Base-by-base conservation (phyloP, 1,140 invertebrate genomes). In the Idris sp. region DNA sequence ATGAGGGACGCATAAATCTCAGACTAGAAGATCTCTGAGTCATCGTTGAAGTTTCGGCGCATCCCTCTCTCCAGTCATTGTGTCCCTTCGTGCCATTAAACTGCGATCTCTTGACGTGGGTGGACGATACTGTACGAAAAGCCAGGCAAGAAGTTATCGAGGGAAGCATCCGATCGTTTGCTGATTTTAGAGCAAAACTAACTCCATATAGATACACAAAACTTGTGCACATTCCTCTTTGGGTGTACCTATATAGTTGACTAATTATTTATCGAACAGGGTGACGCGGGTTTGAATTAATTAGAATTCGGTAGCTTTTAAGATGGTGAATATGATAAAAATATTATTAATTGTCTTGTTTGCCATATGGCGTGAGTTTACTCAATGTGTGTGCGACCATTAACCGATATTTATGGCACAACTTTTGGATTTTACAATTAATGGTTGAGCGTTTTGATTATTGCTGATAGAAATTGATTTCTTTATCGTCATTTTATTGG, bases 1-100 rank as follows among this genome's bases (percentile, higher is more conserved):
- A 33, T 72, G 67, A 76, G 74, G 68, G 62, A 71, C 54, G 65
- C 67, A 72, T 76, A 76, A 72, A 76, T 76, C 74, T 67, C 61
- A 44, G 11, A 30, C 35, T 40, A 31, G 13, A 43, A 48, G 69
- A 65, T n/a, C n/a, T n/a, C 74, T 76, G 74, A 72, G 74, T 72
- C 74, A 76, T 76, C 74, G 53, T n/a, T 25, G 54, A 76, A 72
- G 54, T 76, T 75, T 68, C 49, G 67, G 67, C 74, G 74, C 61
- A 61, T n/a, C 69, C 67, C 67, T 65, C 61, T 61, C 49, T 36
- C 25, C 35, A 43, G 65, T 65, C 48, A 44, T 54, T 38, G 31
- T 61, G 65, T 76, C 61, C 73, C 73, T 65, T 19, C 48, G 28
- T 56, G 19, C 53, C 74, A 76, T 76, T 76, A 76, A 76, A 71